These are phyloP conservation scores for Sialia sialis DNA, from an alignment of 2,113 vertebrate genomes.

Conservation along the genomic window DNA sequence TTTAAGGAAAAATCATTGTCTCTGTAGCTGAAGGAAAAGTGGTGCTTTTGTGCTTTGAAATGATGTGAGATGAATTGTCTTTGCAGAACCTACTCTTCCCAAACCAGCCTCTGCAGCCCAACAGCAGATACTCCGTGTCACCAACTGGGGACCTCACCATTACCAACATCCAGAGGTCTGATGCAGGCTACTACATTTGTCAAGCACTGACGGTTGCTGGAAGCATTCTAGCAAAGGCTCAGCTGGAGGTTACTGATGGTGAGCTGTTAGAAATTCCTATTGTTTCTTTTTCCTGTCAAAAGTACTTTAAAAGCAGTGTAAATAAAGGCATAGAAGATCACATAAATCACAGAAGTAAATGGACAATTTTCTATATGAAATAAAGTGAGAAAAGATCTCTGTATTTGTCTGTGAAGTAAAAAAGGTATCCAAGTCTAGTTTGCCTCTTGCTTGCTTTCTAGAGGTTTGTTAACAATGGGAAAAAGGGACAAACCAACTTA, in stretches of 20 bases:
- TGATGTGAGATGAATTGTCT: slow-evolving; percentile 56
- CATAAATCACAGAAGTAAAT: neutral
- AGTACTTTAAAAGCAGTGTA: neutral
- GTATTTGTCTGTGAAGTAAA: neutral
- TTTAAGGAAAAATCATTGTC: neutral
- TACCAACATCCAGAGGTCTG: slow-evolving; percentile 87
- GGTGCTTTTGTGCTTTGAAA: neutral
- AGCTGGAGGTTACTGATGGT: slow-evolving; percentile 99
- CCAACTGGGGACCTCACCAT: slow-evolving; percentile 93
- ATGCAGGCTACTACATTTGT: slow-evolving; percentile 96
- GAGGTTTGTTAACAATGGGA: neutral
- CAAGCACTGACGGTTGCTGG: slow-evolving; percentile 97
- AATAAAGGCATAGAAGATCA: neutral
- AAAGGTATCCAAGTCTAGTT: neutral
- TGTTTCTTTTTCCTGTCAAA: neutral
- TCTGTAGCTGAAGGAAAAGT: neutral
- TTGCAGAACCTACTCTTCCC: slow-evolving; percentile 95
- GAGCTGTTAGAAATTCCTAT: slow-evolving; percentile 56
- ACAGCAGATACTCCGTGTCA: slow-evolving; percentile 91
- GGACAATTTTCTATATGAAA: neutral
- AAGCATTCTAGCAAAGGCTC: slow-evolving; percentile 97
- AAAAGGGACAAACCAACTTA: neutral
- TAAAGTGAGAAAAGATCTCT: neutral
- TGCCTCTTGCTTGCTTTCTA: neutral
- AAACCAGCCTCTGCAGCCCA: slow-evolving; percentile 95